Evolutionary conservation across 1,140 invertebrate genomes (phyloP).

Genomic region (Zaprionus africanus): DNA sequence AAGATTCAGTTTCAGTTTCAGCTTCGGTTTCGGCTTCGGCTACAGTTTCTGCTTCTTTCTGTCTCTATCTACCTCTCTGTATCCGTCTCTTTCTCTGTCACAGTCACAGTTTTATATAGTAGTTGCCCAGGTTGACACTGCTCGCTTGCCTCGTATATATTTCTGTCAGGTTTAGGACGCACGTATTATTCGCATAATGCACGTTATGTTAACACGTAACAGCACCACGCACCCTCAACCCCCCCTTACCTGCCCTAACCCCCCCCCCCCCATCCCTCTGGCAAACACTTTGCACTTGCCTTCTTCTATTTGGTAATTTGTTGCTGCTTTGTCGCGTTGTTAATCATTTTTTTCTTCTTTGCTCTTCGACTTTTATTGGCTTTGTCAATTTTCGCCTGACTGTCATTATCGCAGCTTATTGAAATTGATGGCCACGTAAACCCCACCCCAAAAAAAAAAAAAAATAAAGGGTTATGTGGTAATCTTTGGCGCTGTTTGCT

Average conservation of each 20-base stretch:
- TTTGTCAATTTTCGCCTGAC: conserved; percentile 61
- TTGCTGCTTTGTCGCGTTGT: conserved; percentile 2
- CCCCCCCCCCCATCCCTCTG: neutral
- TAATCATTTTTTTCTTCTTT: conserved; percentile 37
- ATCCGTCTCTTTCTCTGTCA: neutral
- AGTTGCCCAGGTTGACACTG: neutral
- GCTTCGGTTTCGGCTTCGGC: conserved; percentile 23
- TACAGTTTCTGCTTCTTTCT: conserved; percentile 35
- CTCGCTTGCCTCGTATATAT: neutral
- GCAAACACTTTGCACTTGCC: conserved; percentile 13
- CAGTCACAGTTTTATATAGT: neutral
- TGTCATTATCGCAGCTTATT: conserved; percentile 53
- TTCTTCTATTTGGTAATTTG: conserved; percentile 39
- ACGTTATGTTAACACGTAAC: conserved; percentile 69
- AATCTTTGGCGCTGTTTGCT: conserved; percentile 50
- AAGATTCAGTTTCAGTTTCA: conserved; percentile 64
- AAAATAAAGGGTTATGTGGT: conserved; percentile 41
- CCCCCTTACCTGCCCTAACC: neutral
- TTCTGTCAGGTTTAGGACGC: conserved; percentile 45
- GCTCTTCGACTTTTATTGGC: conserved; percentile 55
- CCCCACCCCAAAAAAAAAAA: conserved; percentile 36
- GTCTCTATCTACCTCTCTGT: conserved; percentile 13
- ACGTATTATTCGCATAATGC: conserved; percentile 75
- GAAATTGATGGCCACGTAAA: conserved; percentile 48
- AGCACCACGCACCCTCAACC: conserved; percentile 1